Evolutionary conservation across 2,888 invertebrate species (phyloP).

Genomic region (Luffia ferchaultella): DNA sequence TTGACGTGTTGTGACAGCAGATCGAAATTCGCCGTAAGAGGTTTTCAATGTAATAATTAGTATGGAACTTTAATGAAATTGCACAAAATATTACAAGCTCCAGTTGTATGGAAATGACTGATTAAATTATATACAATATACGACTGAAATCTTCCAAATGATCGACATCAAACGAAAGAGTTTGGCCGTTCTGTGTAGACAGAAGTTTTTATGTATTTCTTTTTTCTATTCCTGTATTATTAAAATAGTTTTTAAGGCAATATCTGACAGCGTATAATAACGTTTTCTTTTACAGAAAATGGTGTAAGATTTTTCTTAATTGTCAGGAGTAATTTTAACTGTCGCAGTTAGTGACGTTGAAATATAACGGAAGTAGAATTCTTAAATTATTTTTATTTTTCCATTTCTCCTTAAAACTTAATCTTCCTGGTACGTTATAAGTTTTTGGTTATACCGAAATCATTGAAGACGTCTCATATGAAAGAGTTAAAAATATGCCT

Average conservation of each 20-base stretch:
- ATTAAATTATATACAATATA: no score
- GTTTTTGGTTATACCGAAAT: no score
- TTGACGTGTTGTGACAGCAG: no score
- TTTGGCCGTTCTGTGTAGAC: conserved; percentile 42
- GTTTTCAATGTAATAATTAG: no score
- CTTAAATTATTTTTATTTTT: conserved; percentile 15
- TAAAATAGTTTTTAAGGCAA: conserved; percentile 18
- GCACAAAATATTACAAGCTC: no score
- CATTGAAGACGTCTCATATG: no score
- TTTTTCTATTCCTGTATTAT: conserved; percentile 16
- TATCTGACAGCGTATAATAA: conserved; percentile 18
- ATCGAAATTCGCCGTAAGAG: no score
- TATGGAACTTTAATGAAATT: no score
- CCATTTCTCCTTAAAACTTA: conserved; percentile 1
- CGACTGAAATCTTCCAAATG: no score
- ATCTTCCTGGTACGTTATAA: no score
- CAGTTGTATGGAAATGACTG: no score
- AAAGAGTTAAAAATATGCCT: no score
- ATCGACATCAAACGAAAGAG: conserved; percentile 32
- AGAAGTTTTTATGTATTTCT: conserved; percentile 35
- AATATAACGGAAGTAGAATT: conserved; percentile 65
- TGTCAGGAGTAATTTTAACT: conserved; percentile 51
- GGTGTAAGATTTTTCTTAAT: conserved; percentile 24
- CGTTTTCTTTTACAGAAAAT: conserved; percentile 39
- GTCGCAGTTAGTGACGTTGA: conserved; percentile 51